Evolutionary conservation across 2,888 invertebrate genomes (phyloP), one percentile per base, ranked within the genome.

Genomic region (Thera britannica): DNA sequence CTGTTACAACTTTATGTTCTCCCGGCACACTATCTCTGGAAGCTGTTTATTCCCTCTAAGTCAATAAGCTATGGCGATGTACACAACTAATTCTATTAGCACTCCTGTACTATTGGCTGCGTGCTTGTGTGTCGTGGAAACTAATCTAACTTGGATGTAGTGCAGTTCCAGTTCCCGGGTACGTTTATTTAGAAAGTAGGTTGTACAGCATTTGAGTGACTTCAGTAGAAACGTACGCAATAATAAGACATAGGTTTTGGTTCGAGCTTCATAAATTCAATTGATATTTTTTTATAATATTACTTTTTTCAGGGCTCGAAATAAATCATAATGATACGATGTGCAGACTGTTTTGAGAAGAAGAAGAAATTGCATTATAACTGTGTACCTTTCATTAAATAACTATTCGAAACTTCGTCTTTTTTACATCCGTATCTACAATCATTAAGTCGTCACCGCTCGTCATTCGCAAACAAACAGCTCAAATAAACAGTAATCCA

Each of bases 71-170:
- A 62, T 46, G 55, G 62, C 52, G 49, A 55, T 23, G 59, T 59
- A 49, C 63, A 44, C 63, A 55, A 63, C 44, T 63, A 58, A 64
- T 64, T 60, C 49, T 58, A 68, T 64, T 67, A 67, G 58, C 48
- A 49, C 51, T 34, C 51, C 55, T 54, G 58, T 59, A 58, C 58
- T 56, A 63, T 62, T 55, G 58, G 67, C 58, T 49, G 34, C 54
- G 23, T 23, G 23, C 36, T 52, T 35, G 46, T 48, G 57, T 5
- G 41, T 67, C 54, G 58, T 55, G 58, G 46, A 49, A 61, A 67
- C 62, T 62, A 58, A 63, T 62, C 58, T 49, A 63, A 67, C 55
- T 67, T 49, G 11, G 66, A 36, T 62, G 67, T 36, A 57, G 35
- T 62, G 62, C 58, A 62, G 38, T 35, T 55, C 36, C 23, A 52